phyloP scores from a whole-genome alignment of 2,888 invertebrate genomes.

The Phymatocera aterrima region DNA sequence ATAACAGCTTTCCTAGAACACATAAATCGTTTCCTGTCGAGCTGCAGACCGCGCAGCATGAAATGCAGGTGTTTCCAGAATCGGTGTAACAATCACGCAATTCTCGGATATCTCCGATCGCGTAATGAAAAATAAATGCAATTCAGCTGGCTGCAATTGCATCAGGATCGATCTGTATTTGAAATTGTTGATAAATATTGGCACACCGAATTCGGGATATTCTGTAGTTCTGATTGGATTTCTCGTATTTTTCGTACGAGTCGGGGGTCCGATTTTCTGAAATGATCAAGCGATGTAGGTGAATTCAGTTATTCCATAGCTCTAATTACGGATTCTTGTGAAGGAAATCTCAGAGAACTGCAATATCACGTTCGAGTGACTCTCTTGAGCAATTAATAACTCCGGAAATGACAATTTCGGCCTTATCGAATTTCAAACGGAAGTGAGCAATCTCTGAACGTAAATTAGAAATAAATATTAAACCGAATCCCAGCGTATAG shows the following conservation, averaged over 20 bases:
- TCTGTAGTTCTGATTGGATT: background rate
- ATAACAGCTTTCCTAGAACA: slow-evolving; percentile 31
- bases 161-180: background rate
- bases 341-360: slow-evolving; percentile 6
- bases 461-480: slow-evolving; percentile 69
- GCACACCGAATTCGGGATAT: background rate
- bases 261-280: background rate
- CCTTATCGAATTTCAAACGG: slow-evolving; percentile 63
- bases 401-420: slow-evolving; percentile 65
- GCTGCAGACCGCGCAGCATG: background rate
- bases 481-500: slow-evolving; percentile 51
- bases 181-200: background rate
- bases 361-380: slow-evolving; percentile 2
- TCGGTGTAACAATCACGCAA: background rate
- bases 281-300: background rate
- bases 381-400: slow-evolving; percentile 60
- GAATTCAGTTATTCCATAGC: background rate
- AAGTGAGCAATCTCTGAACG: slow-evolving; percentile 67
- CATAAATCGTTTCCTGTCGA: slow-evolving; percentile 35
- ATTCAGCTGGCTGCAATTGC: background rate
- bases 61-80: slow-evolving; percentile 26
- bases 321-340: background rate
- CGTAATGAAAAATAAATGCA: background rate
- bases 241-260: background rate
- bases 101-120: background rate